A percentile compares a stretch with the other conserved stretches of the same genome.
These are phyloP conservation scores for Oenanthe melanoleuca DNA, from an alignment of 2,113 vertebrate species.

Conservation along the genomic window DNA sequence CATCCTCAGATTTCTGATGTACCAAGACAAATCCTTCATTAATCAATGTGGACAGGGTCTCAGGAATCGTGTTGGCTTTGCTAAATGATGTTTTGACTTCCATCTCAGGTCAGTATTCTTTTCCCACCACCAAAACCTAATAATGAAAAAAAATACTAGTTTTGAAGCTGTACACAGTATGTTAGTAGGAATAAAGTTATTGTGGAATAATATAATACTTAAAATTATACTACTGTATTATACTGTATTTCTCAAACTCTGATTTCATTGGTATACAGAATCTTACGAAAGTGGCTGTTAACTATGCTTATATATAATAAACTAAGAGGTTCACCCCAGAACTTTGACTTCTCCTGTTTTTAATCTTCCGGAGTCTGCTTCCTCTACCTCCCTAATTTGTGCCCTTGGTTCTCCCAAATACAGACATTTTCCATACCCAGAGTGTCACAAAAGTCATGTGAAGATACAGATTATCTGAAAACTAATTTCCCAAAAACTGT, in stretches of 20 bases:
- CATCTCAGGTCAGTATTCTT: conserved; percentile 77
- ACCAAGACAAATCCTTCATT: conserved; percentile 95
- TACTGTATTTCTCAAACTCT: not conserved
- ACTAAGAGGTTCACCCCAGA: not conserved
- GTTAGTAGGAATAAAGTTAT: not conserved
- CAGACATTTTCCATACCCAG: not conserved
- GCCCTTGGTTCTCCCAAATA: not conserved
- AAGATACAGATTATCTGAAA: not conserved
- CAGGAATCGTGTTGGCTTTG: conserved; percentile 85
- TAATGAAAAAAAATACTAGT: not conserved
- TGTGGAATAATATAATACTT: not conserved
- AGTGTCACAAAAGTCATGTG: not conserved
- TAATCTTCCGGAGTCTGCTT: not conserved
- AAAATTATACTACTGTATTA: not conserved
- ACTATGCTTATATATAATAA: fast-evolving
- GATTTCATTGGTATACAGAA: not conserved
- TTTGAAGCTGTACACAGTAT: not conserved
- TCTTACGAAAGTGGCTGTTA: not conserved
- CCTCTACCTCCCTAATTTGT: not conserved
- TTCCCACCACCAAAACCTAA: conserved; percentile 59
- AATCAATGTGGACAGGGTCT: conserved; percentile 86
- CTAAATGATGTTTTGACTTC: conserved; percentile 85
- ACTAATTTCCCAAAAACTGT: not conserved
- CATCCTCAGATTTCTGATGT: conserved; percentile 78
- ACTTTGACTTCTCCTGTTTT: not conserved